Evolutionary conservation across 2,797 vertebrate genomes (phyloP), one percentile per base, ranked within the genome.

Genomic region (Melanotaenia maccullochi): DNA sequence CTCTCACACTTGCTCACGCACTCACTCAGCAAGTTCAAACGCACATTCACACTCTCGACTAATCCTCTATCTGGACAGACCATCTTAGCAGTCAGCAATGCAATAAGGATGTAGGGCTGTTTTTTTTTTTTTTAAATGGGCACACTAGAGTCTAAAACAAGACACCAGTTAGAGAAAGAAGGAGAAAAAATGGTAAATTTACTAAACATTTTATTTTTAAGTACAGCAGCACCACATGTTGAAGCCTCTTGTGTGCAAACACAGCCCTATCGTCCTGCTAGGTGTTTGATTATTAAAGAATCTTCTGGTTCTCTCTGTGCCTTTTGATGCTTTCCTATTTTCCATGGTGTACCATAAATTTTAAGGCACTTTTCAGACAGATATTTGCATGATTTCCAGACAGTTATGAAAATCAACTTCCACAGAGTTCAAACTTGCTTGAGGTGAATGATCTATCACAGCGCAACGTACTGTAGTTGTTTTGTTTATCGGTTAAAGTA

Each of bases 21-120:
- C 72, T 79, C 78, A 24, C 73, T 84, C 58, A 71, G 80, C 65
- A 28, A 73, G 74, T 81, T 77, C 75, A 80, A 66, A 72, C 65
- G 78, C 64, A 70, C 68, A 57, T 76, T 85, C 82, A 80, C 79
- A 79, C 74, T 42, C 60, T 51, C 14, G 3, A 40, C 65, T 72
- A 32, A 42, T 63, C 51, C 32, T 68, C 47, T 64, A 73, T 76
- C 78, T 68, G 66, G 68, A 63, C 49, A 18, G 18, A 71, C 70
- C 62, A 78, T 71, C 73, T 47, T 44, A 65, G 57, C 51, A 76
- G 73, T 66, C 71, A 62, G 68, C 42, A 24, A 60, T 36, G 66
- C 25, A 77, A 66, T 30, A 1, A 25, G 61, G 65, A 66, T 32
- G 49, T 66, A 60, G 24, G 55, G n/a, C 49, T n/a, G 58, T 30